These are phyloP conservation scores for Spea hammondii DNA, from an alignment of 2,797 vertebrate genomes.

Conservation along the genomic window DNA sequence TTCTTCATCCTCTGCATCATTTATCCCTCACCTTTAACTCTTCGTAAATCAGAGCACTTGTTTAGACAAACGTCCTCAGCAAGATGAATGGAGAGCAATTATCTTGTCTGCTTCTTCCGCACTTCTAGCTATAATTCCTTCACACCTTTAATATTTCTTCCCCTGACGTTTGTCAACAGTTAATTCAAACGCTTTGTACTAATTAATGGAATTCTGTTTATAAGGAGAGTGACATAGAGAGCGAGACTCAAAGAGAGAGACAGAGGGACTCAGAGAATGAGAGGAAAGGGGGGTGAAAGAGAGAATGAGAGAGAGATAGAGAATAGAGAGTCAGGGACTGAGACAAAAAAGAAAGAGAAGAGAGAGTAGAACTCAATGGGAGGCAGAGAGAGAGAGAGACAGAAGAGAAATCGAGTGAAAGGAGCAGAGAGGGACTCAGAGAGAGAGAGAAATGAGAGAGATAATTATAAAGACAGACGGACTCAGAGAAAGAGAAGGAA, in stretches of 20 bases:
- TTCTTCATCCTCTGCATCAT: background rate
- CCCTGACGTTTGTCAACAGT: slow-evolving; percentile 23
- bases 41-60: slow-evolving; percentile 16
- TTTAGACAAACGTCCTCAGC: slow-evolving; percentile 6
- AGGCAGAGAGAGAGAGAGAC: too few species aligned
- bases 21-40: slow-evolving; percentile 13
- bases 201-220: slow-evolving; percentile 18
- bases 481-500: too few species aligned
- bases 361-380: too few species aligned
- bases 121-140: slow-evolving; percentile 19
- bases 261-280: background rate
- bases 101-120: slow-evolving; percentile 22
- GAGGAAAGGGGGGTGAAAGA: too few species aligned
- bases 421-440: too few species aligned
- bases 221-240: background rate
- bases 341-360: too few species aligned
- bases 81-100: slow-evolving; percentile 31
- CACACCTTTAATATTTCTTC: slow-evolving; percentile 38
- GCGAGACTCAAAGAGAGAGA: background rate
- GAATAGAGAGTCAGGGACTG: too few species aligned
- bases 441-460: too few species aligned
- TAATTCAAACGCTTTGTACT: slow-evolving; percentile 35
- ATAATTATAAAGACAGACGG: too few species aligned
- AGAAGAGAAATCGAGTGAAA: too few species aligned
- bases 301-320: too few species aligned